Conservation (phyloP, 2,113 vertebrate species). For the Dendropsophus ebraccatus region DNA sequence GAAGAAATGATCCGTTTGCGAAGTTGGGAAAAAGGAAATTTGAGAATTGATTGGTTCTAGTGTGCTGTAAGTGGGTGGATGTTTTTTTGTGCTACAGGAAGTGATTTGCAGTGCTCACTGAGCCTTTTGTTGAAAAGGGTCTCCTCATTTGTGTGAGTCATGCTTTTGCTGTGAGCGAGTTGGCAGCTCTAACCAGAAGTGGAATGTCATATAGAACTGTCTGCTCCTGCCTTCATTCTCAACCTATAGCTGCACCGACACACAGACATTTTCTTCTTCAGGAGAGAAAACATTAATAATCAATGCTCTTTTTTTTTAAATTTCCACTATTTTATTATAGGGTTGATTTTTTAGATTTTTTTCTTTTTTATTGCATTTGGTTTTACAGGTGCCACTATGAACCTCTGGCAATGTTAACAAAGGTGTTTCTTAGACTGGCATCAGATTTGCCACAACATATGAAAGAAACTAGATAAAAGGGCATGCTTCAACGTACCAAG, state of each 20-base stretch:
- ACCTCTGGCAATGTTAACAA: slow-evolving; percentile 87
- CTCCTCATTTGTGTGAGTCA: slow-evolving; percentile 98
- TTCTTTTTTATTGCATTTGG: slow-evolving; percentile 68
- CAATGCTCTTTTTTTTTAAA: slow-evolving; percentile 51
- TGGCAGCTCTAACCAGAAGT: slow-evolving; percentile 84
- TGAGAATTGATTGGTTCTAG: slow-evolving; percentile 93
- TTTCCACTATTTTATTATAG: slow-evolving; percentile 33
- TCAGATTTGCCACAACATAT: slow-evolving; percentile 85
- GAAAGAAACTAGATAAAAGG: slow-evolving; percentile 90
- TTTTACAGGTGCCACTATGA: slow-evolving; percentile 69
- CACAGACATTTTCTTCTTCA: slow-evolving; percentile 44
- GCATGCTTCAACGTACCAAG: slow-evolving; percentile 99
- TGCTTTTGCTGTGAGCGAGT: slow-evolving; percentile 92
- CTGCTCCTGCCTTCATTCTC: slow-evolving; percentile 75
- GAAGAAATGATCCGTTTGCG: slow-evolving; percentile 78
- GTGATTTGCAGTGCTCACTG: slow-evolving; percentile 98
- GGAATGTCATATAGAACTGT: slow-evolving; percentile 79
- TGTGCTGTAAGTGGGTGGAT: slow-evolving; percentile 94
- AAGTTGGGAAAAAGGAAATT: slow-evolving; percentile 78
- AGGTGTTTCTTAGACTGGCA: slow-evolving; percentile 80
- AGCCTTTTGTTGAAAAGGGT: slow-evolving; percentile 99
- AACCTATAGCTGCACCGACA: slow-evolving; percentile 67
- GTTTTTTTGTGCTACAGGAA: slow-evolving; percentile 91
- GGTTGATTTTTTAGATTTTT: too few species aligned
- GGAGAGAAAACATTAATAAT: slow-evolving; percentile 54